Evolutionary conservation across 2,888 invertebrate species (phyloP).

Genomic region (Acanthococcus lagerstroemiae): DNA sequence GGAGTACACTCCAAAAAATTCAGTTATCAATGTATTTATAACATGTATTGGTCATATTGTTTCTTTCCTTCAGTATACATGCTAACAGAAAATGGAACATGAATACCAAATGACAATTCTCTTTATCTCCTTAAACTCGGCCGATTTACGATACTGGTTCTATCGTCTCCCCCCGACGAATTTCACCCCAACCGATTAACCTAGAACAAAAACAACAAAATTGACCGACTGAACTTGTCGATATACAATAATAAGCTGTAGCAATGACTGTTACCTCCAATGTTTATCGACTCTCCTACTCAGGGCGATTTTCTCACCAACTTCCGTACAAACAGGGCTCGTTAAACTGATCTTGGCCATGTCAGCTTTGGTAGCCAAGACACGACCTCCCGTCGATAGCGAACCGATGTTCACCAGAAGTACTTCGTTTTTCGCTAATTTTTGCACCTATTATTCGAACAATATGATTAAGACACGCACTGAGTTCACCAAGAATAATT

Average conservation of each 20-base stretch:
- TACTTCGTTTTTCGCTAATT: constrained; percentile 53
- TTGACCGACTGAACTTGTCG: too few relatives aligned
- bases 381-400: constrained; percentile 92
- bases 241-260: constrained; percentile 2
- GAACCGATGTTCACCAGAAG: constrained; percentile 98
- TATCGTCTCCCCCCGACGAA: constrained; percentile 92
- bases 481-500: too few relatives aligned
- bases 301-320: constrained; percentile 97
- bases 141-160: too few relatives aligned
- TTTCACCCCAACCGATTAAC: constrained; percentile 99
- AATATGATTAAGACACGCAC: too few relatives aligned
- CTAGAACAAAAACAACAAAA: constrained; percentile 42
- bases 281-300: constrained; percentile 98
- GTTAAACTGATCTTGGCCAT: constrained; percentile 94
- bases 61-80: too few relatives aligned
- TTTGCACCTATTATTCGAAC: constrained; percentile 60
- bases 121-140: too few relatives aligned
- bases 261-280: constrained; percentile 68
- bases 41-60: too few relatives aligned
- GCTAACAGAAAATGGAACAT: too few relatives aligned
- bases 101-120: too few relatives aligned
- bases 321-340: constrained; percentile 97
- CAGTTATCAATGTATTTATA: too few relatives aligned
- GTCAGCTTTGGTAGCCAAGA: constrained; percentile 88
- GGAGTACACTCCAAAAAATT: too few relatives aligned